Evolutionary conservation across 2,797 vertebrate species (phyloP).

Genomic region (Dallia pectoralis): DNA sequence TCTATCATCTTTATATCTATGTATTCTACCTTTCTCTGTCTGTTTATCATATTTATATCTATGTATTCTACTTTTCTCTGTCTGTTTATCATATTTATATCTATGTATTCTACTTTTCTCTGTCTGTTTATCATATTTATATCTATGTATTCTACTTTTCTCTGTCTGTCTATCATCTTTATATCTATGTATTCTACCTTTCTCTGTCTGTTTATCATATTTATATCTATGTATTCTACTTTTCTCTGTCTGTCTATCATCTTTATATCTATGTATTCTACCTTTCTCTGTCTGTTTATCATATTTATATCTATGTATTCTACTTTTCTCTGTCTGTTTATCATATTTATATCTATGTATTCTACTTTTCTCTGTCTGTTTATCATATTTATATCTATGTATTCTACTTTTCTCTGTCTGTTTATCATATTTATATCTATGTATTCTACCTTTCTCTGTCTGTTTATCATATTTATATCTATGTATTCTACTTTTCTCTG

Average conservation of each 20-base stretch:
- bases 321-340: conserved; percentile 95
- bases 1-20: neutral
- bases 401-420: conserved; percentile 97
- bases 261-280: conserved; percentile 51
- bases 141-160: conserved; percentile 82
- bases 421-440: conserved; percentile 40
- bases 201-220: conserved; percentile 82
- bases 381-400: conserved; percentile 4
- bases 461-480: conserved; percentile 65
- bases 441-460: conserved; percentile 92
- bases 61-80: conserved; percentile 89
- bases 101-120: conserved; percentile 86
- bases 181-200: conserved; percentile 78
- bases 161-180: conserved; percentile 76
- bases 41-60: conserved; percentile 65
- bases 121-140: conserved; percentile 74
- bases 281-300: conserved; percentile 90
- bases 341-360: conserved; percentile 8
- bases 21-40: conserved; percentile 92
- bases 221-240: conserved; percentile 70
- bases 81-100: conserved; percentile 71
- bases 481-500: conserved; percentile 89
- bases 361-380: conserved; percentile 96
- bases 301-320: conserved; percentile 11
- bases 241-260: conserved; percentile 84